phyloP scores from a whole-genome alignment of 2,888 invertebrate genomes.

The Catotricha subobsoleta region DNA sequence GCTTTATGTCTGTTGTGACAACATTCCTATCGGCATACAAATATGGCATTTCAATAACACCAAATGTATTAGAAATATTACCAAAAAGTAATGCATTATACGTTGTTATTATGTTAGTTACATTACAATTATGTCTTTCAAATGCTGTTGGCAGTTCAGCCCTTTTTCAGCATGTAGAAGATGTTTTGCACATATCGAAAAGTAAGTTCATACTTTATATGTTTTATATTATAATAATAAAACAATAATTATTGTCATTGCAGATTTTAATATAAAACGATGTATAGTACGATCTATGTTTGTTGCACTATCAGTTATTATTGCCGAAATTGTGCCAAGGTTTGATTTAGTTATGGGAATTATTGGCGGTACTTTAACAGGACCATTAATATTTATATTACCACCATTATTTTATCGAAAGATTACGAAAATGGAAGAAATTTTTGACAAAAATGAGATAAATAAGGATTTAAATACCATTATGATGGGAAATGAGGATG shows the following conservation, averaged over 20 bases:
- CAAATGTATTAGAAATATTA: slow-evolving; percentile 48
- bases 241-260: neutral
- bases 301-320: slow-evolving; percentile 48
- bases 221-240: neutral
- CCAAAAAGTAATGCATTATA: slow-evolving; percentile 45
- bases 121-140: slow-evolving; percentile 58
- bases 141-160: slow-evolving; percentile 63
- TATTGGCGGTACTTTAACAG: slow-evolving; percentile 67
- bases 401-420: slow-evolving; percentile 67
- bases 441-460: slow-evolving; percentile 17
- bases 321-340: slow-evolving; percentile 66
- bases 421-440: slow-evolving; percentile 35
- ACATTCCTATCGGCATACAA: slow-evolving; percentile 41
- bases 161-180: slow-evolving; percentile 67
- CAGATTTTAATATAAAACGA: slow-evolving; percentile 59
- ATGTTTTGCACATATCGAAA: slow-evolving; percentile 50
- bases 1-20: slow-evolving; percentile 44
- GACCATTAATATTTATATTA: slow-evolving; percentile 66
- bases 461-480: neutral
- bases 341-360: slow-evolving; percentile 76
- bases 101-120: slow-evolving; percentile 52
- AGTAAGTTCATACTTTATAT: slow-evolving; percentile 31
- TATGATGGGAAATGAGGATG: neutral
- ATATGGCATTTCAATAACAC: slow-evolving; percentile 42
- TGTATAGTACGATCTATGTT: slow-evolving; percentile 51